Evolutionary conservation across 2,888 invertebrate genomes (phyloP), one percentile per base, ranked within the genome.

Genomic region (Drosophila tripunctata): DNA sequence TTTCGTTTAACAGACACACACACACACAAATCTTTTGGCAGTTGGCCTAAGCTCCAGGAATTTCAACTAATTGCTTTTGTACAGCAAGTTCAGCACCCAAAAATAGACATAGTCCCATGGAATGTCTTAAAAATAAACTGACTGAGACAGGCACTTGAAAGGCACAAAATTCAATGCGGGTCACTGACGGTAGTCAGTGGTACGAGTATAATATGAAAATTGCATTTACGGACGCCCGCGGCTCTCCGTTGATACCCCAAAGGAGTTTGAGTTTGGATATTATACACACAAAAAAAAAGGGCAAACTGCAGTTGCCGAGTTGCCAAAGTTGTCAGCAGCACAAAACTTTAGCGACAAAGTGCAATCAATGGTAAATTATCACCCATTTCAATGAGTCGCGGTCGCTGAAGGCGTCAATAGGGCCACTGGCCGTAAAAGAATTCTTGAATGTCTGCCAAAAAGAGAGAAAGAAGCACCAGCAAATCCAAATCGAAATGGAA

Each of bases 291-390:
- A 31, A 8, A 48, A 33, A 30, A 52, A 51, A 30, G 64, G 67
- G 61, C 71, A 78, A 86, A 76, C 71, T 86, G 83, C 86, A 79
- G 65, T 73, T 78, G 77, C 41, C 57, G 40, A 19, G 43, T 43
- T 63, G 65, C 52, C 60, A 75, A 88, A 83, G 66, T 82, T 88
- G 86, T 86, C 84, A 88, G 67, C 70, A 70, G 74, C 64, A 67
- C 63, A 74, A 86, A 83, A 83, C 74, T 88, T 83, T 68, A 74
- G 84, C 88, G 86, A 83, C 88, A 74, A 83, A 86, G 80, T 76
- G 84, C 83, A 84, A 88, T 84, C 83, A 84, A 84, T 84, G 84
- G 80, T 86, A 76, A 84, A 84, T 84, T 84, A 84, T 88, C 88
- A 69, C 83, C 88, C 74, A 79, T 79, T 87, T 86, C 86, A 84